phyloP scores from a whole-genome alignment of 2,797 vertebrate genomes.

The Enteromius argenteus region DNA sequence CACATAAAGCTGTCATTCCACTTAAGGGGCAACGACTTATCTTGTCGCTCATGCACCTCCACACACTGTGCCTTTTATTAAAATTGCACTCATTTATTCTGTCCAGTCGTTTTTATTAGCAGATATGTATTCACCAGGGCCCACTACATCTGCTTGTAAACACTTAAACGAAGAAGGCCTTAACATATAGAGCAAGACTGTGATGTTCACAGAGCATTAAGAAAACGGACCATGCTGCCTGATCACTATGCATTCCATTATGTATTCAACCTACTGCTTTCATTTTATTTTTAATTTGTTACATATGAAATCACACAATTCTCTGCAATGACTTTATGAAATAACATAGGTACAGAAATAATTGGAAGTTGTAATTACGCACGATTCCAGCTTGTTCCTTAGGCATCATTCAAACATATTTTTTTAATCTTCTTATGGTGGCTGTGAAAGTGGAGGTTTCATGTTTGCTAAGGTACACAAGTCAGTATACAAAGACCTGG shows the following conservation, averaged over 20 bases:
- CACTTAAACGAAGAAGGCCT: background rate
- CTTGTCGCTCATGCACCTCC: background rate
- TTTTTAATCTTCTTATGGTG: background rate
- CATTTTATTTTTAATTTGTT: conserved; percentile 15
- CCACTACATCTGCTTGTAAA: conserved; percentile 13
- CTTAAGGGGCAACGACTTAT: background rate
- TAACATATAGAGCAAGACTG: background rate
- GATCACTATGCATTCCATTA: background rate
- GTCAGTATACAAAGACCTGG: background rate
- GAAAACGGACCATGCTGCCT: conserved; percentile 1
- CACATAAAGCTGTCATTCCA: conserved; percentile 30
- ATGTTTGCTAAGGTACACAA: conserved; percentile 23
- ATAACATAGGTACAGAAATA: conserved; percentile 24
- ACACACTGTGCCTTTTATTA: conserved; percentile 33
- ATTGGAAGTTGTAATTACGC: conserved; percentile 18
- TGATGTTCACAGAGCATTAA: background rate
- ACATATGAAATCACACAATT: conserved; percentile 23
- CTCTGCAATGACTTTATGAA: conserved; percentile 32
- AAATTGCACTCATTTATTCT: conserved; percentile 41
- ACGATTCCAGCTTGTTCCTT: conserved; percentile 28
- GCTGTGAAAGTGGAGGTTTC: background rate
- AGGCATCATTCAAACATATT: background rate
- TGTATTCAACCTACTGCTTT: conserved; percentile 27
- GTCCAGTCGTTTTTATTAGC: conserved; percentile 13
- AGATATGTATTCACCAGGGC: background rate